Evolutionary conservation across 2,113 vertebrate genomes (phyloP).

Genomic region (Acrocephalus kingi): DNA sequence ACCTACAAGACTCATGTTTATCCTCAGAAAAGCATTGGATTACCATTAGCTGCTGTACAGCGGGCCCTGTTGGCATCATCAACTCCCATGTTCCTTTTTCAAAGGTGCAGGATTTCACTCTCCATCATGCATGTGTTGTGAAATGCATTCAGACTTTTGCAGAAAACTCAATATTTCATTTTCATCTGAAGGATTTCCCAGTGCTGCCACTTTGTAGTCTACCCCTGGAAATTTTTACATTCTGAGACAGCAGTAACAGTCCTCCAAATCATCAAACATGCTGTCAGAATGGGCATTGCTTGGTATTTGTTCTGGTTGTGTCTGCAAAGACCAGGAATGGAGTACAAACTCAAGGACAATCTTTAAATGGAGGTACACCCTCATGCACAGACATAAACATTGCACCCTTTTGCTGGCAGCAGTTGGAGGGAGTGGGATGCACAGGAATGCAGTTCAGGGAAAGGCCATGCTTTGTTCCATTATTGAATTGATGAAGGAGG

Average conservation of each 20-base stretch:
- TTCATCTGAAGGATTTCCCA: background rate
- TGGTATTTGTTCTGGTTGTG: background rate
- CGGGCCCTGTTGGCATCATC: background rate
- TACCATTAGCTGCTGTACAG: background rate
- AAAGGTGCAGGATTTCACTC: background rate
- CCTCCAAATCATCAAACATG: background rate
- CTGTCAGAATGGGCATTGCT: background rate
- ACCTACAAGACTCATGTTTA: background rate
- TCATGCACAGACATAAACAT: rapidly evolving
- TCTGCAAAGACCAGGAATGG: background rate
- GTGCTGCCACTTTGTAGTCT: background rate
- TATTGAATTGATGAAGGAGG: background rate
- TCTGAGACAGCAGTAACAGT: background rate
- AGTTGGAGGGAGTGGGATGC: background rate
- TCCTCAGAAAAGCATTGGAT: background rate
- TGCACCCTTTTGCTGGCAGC: background rate
- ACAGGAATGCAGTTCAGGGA: background rate
- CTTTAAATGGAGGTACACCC: background rate
- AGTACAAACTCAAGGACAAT: background rate
- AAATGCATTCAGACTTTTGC: background rate
- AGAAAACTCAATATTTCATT: background rate
- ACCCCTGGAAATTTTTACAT: background rate
- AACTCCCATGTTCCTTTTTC: background rate
- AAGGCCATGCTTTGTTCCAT: background rate
- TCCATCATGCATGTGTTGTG: rapidly evolving